Conservation (phyloP, 1,140 invertebrate species). For the Leptinotarsa texana region DNA sequence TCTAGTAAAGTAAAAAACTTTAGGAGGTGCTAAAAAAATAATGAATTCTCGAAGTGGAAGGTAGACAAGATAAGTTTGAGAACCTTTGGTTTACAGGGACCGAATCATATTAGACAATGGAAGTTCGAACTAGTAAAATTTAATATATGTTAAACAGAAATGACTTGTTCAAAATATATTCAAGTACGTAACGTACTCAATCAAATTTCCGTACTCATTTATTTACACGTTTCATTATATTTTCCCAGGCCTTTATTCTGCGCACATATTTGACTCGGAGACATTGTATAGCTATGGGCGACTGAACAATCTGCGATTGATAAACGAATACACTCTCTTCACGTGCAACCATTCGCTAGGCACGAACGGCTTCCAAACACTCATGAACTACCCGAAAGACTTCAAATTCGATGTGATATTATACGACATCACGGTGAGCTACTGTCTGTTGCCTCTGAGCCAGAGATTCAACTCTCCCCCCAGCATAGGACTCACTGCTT, state of each 20-base stretch:
- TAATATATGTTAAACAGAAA: too few relatives aligned
- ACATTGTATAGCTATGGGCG: background rate
- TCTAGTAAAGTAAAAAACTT: too few relatives aligned
- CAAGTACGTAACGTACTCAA: slow-evolving; percentile 7
- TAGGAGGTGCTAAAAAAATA: too few relatives aligned
- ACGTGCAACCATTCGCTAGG: slow-evolving; percentile 31
- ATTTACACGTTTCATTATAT: background rate
- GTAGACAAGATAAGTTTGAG: too few relatives aligned
- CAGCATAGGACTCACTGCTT: slow-evolving; percentile 38
- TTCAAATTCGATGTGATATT: slow-evolving; percentile 42
- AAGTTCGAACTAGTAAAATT: too few relatives aligned
- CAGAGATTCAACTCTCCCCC: slow-evolving; percentile 34
- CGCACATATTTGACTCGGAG: background rate
- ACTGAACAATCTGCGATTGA: slow-evolving; percentile 16
- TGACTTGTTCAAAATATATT: background rate
- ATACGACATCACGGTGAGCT: slow-evolving; percentile 33
- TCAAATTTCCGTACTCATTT: background rate
- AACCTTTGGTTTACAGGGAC: too few relatives aligned
- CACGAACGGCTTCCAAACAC: slow-evolving; percentile 32
- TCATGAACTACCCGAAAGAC: slow-evolving; percentile 39
- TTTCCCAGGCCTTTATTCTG: background rate
- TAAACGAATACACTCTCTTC: slow-evolving; percentile 23
- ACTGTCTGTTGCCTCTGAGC: slow-evolving; percentile 39
- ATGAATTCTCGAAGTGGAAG: too few relatives aligned
- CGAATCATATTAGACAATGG: too few relatives aligned